phyloP scores from a whole-genome alignment of 2,113 vertebrate genomes.

The Pipa parva region DNA sequence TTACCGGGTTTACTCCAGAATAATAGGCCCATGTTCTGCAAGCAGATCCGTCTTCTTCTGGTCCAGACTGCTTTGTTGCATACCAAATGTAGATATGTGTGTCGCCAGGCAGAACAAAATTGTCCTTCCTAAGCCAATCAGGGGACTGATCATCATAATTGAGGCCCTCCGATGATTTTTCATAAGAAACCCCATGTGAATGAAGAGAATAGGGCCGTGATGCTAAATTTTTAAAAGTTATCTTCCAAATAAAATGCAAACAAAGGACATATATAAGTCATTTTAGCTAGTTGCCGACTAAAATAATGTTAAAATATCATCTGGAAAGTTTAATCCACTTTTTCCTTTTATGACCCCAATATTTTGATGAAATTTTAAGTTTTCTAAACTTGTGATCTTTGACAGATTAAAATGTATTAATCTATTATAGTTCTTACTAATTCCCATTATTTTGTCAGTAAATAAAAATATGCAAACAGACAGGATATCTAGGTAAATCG shows the following conservation, averaged over 20 bases:
- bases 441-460: too few species aligned
- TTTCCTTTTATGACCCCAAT: too few species aligned
- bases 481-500: too few species aligned
- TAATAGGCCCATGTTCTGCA: constrained; percentile 92
- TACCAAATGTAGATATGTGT: constrained; percentile 87
- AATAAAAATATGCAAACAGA: too few species aligned
- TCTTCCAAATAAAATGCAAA: constrained; percentile 54
- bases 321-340: too few species aligned
- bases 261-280: neutral
- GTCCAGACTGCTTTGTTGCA: constrained; percentile 62
- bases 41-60: constrained; percentile 59
- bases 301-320: neutral
- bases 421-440: too few species aligned
- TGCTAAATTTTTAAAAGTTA: constrained; percentile 88
- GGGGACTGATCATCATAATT: constrained; percentile 77
- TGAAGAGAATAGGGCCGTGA: constrained; percentile 84
- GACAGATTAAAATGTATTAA: too few species aligned
- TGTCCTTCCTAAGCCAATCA: constrained; percentile 78
- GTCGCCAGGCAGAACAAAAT: constrained; percentile 70
- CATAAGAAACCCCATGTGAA: constrained; percentile 86
- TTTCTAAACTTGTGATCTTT: too few species aligned
- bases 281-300: too few species aligned
- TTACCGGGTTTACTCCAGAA: constrained; percentile 84
- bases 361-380: too few species aligned
- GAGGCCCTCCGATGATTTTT: constrained; percentile 79